phyloP scores from a whole-genome alignment of 2,888 invertebrate genomes.

The Erebia ligea region DNA sequence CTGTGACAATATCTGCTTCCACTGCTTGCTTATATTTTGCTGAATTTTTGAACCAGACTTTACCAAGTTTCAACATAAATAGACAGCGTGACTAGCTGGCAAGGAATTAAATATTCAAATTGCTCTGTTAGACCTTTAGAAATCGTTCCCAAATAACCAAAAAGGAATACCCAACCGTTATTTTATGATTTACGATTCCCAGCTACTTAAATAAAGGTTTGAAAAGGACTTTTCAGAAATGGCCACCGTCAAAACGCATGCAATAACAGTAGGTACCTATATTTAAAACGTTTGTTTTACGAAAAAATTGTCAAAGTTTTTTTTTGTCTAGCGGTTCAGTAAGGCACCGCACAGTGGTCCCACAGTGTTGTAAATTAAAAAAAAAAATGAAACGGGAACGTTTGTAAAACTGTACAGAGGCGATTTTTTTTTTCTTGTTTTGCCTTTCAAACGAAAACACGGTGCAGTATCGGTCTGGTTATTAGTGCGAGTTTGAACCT shows the following conservation, averaged over 20 bases:
- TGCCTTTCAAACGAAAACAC: constrained; percentile 25
- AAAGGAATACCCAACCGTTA: constrained; percentile 32
- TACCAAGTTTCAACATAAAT: neutral
- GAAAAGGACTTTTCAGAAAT: constrained; percentile 61
- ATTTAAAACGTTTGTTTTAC: constrained; percentile 62
- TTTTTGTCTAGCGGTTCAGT: constrained; percentile 56
- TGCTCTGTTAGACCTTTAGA: neutral
- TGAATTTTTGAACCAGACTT: neutral
- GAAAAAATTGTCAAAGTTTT: constrained; percentile 58
- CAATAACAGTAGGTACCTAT: constrained; percentile 69
- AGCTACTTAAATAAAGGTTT: constrained; percentile 62
- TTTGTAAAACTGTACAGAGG: constrained; percentile 69
- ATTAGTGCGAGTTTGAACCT: neutral
- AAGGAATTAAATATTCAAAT: constrained; percentile 18
- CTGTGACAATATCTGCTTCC: no score
- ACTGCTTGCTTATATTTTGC: no score
- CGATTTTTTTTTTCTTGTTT: constrained; percentile 54
- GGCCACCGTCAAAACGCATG: constrained; percentile 69
- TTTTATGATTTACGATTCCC: constrained; percentile 53
- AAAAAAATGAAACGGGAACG: constrained; percentile 64
- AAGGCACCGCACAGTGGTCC: constrained; percentile 66
- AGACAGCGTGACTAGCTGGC: neutral
- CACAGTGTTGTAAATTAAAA: constrained; percentile 70
- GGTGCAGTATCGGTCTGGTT: neutral
- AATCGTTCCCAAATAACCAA: neutral